A percentile compares a stretch with the other conserved stretches of the same genome.
Conservation (phyloP, 2,888 invertebrate species). For the Celastrina argiolus region DNA sequence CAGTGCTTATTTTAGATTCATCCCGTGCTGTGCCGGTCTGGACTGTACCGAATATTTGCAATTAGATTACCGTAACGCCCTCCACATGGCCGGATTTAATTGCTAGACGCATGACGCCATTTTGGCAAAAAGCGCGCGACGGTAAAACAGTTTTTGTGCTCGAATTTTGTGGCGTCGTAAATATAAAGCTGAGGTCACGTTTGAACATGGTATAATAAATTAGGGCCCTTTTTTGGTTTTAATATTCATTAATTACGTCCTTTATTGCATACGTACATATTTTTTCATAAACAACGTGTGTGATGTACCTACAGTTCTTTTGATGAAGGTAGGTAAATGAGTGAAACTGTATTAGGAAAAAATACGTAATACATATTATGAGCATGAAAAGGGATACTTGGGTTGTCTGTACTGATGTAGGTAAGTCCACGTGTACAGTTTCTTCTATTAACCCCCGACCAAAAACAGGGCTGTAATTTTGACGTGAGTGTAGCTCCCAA, state of each 20-base stretch:
- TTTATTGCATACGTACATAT: not conserved
- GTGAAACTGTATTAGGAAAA: not conserved
- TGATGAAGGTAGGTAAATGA: not conserved
- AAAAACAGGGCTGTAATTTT: too few species aligned
- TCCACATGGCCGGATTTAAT: conserved; percentile 3
- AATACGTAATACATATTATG: too few species aligned
- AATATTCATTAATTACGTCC: conserved; percentile 16
- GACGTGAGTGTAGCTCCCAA: too few species aligned
- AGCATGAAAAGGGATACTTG: too few species aligned
- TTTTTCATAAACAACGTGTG: not conserved
- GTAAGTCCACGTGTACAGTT: too few species aligned
- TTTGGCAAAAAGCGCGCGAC: conserved; percentile 10
- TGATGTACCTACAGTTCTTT: not conserved
- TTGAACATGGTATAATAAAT: conserved; percentile 8
- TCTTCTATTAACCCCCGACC: too few species aligned
- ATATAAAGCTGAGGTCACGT: conserved; percentile 14
- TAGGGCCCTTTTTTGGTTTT: conserved; percentile 10
- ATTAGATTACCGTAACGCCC: conserved; percentile 8
- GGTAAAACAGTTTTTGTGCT: conserved; percentile 13
- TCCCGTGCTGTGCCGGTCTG: not conserved
- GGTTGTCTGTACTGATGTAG: too few species aligned
- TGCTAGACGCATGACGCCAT: not conserved
- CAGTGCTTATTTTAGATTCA: conserved; percentile 15
- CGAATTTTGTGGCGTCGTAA: not conserved
- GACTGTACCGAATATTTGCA: conserved; percentile 20